Conservation (phyloP, 1,140 invertebrate species). For the Polypedilum pembai region DNA sequence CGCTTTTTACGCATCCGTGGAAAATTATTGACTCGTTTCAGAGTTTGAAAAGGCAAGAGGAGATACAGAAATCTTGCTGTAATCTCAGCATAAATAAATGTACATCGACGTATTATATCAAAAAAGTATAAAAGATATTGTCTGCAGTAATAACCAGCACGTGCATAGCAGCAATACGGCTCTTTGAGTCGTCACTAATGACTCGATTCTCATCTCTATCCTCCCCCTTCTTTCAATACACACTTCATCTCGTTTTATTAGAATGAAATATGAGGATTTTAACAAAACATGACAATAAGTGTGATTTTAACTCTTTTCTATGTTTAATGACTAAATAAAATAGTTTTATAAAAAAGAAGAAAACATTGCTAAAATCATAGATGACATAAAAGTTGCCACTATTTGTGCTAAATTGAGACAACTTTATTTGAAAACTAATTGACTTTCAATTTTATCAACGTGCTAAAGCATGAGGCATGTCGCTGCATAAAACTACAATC, state of each 20-base stretch:
- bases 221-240: neutral
- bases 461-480: too few species aligned
- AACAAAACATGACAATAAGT: neutral
- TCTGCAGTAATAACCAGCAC: slow-evolving; percentile 16
- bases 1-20: slow-evolving; percentile 10
- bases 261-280: slow-evolving; percentile 25
- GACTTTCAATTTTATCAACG: too few species aligned
- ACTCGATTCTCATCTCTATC: slow-evolving; percentile 18
- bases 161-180: neutral
- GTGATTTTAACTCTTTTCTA: too few species aligned
- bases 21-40: slow-evolving; percentile 26
- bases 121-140: too few species aligned
- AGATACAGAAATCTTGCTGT: neutral
- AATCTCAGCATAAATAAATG: neutral
- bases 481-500: too few species aligned
- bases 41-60: neutral
- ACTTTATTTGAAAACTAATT: too few species aligned
- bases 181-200: slow-evolving; percentile 20
- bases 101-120: neutral
- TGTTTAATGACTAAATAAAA: too few species aligned
- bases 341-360: too few species aligned
- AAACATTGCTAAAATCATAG: too few species aligned
- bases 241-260: neutral
- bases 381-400: too few species aligned
- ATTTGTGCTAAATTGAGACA: too few species aligned